Conservation (phyloP, 2,113 vertebrate species). For the Semnornis frantzii region DNA sequence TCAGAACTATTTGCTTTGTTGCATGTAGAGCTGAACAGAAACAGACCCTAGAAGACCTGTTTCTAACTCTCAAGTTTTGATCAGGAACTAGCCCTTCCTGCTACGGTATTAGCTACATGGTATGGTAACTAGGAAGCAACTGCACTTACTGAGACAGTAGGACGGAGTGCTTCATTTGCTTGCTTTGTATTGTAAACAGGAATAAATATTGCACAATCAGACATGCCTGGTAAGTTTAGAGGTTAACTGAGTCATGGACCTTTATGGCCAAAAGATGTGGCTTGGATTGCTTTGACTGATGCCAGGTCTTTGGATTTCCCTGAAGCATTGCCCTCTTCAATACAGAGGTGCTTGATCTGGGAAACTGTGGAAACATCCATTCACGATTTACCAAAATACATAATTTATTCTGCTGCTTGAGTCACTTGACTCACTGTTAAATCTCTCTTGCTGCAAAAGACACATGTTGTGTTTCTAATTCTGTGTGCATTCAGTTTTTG, state of each 20-base stretch:
- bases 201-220: slow-evolving; percentile 10
- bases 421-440: not conserved
- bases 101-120: accelerated
- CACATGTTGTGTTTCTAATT: not conserved
- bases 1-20: not conserved
- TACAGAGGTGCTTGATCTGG: not conserved
- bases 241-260: not conserved
- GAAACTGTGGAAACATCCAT: not conserved
- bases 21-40: not conserved
- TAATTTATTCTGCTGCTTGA: not conserved
- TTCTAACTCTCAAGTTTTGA: not conserved
- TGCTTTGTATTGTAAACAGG: not conserved
- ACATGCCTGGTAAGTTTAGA: not conserved
- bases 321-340: not conserved
- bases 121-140: not conserved
- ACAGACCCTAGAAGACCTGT: not conserved
- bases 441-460: not conserved
- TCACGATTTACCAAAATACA: not conserved
- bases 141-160: not conserved
- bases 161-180: not conserved
- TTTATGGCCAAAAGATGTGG: not conserved
- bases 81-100: not conserved
- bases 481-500: not conserved
- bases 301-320: not conserved
- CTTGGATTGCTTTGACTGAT: not conserved